Evolutionary conservation across 2,797 vertebrate genomes (phyloP).

Genomic region (Sebastes paucispinis): DNA sequence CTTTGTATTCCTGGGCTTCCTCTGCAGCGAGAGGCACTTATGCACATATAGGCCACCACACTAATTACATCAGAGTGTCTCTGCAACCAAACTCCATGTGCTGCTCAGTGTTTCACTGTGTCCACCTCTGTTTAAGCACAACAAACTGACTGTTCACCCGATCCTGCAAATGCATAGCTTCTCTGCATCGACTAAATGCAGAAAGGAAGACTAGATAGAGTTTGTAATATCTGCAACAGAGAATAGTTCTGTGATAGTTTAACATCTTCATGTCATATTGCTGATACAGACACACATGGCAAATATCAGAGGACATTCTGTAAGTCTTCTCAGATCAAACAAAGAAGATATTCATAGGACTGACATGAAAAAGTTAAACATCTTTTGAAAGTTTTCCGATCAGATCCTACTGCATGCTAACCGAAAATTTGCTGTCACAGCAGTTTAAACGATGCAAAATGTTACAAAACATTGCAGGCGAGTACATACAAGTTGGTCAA

Average conservation of each 20-base stretch:
- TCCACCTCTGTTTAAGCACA: neutral
- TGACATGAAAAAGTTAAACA: neutral
- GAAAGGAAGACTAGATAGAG: no score
- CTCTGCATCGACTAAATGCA: neutral
- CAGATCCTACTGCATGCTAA: neutral
- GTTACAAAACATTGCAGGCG: neutral
- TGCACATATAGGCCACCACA: neutral
- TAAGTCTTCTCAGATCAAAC: neutral
- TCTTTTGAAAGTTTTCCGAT: neutral
- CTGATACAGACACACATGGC: neutral
- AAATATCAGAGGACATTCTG: neutral
- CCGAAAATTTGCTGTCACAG: neutral
- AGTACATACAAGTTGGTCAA: neutral
- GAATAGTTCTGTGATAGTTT: neutral
- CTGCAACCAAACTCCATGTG: neutral
- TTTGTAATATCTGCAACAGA: neutral
- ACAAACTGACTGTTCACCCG: neutral
- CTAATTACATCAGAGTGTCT: conserved; percentile 27
- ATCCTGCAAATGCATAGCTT: neutral
- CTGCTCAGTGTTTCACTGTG: neutral
- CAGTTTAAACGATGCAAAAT: neutral
- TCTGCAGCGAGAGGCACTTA: neutral
- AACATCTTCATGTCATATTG: neutral
- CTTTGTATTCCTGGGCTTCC: neutral
- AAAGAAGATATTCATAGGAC: neutral